These are phyloP conservation scores for Dromaius novaehollandiae DNA, from an alignment of 2,113 vertebrate genomes.

Conservation along the genomic window DNA sequence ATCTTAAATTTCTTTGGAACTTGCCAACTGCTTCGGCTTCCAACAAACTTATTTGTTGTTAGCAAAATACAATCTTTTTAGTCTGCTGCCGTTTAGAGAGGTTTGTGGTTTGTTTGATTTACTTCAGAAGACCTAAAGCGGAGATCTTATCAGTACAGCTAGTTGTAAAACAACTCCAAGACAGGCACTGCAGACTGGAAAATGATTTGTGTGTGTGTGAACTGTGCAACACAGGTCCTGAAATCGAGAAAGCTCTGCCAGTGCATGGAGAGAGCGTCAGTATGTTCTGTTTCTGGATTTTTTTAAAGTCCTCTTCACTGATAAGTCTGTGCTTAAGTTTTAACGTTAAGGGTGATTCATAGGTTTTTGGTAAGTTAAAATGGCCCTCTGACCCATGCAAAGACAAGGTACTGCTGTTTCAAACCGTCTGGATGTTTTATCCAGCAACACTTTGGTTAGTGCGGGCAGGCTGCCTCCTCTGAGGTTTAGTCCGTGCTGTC, in stretches of 20 bases:
- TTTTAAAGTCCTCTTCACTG: not conserved
- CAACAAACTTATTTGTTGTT: not conserved
- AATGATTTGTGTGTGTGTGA: not conserved
- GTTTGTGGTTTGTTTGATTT: constrained; percentile 22
- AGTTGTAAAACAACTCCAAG: not conserved
- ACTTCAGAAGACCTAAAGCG: not conserved
- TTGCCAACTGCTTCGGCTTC: constrained; percentile 2
- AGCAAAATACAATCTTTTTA: not conserved
- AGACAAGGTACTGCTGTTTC: not conserved
- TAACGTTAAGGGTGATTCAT: not conserved
- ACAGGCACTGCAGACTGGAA: not conserved
- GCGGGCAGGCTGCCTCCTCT: not conserved
- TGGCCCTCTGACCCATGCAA: fast-evolving
- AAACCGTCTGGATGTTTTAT: not conserved
- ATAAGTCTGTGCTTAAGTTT: not conserved
- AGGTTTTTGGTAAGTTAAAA: not conserved
- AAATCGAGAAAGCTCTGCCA: not conserved
- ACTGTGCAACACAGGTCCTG: not conserved
- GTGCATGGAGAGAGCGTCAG: not conserved
- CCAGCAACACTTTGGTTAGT: not conserved
- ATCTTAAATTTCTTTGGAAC: not conserved
- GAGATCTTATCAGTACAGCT: not conserved
- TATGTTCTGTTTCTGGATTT: not conserved
- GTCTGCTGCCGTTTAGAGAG: not conserved
- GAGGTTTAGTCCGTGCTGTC: not conserved